These are phyloP conservation scores for Ptychoptera albimana DNA, from an alignment of 2,888 invertebrate species.

Conservation along the genomic window DNA sequence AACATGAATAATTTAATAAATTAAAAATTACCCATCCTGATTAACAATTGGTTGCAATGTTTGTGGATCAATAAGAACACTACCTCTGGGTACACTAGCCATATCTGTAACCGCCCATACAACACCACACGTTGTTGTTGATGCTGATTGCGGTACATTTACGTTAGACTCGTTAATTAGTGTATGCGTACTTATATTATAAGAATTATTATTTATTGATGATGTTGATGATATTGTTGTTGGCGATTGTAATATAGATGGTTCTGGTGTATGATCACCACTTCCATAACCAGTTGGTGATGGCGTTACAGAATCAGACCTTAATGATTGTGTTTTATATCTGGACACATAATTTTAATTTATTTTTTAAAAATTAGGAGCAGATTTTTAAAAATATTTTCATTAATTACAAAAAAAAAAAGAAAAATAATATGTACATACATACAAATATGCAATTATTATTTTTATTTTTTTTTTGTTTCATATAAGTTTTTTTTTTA, in stretches of 20 bases:
- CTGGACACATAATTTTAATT: conserved; percentile 14
- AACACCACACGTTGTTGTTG: conserved; percentile 27
- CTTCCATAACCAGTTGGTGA: conserved; percentile 49
- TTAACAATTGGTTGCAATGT: conserved; percentile 32
- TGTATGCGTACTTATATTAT: no score
- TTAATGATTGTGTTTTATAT: conserved; percentile 32
- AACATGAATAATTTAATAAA: conserved; percentile 1
- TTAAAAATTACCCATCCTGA: conserved; percentile 31
- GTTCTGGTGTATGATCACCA: conserved; percentile 29
- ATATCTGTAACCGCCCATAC: conserved; percentile 84
- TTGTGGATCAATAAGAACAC: conserved; percentile 72
- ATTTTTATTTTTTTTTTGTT: no score
- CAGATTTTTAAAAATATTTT: no score
- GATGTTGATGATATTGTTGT: conserved; percentile 6
- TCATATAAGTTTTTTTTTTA: no score
- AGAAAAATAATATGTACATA: no score
- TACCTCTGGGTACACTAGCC: conserved; percentile 71
- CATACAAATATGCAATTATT: no score
- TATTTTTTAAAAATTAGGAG: not conserved
- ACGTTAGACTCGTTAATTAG: no score
- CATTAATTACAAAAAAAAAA: no score
- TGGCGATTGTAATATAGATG: conserved; percentile 19
- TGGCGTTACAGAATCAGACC: conserved; percentile 60
- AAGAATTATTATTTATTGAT: no score
- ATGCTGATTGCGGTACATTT: no score